Base-by-base conservation (phyloP, 1,140 invertebrate genomes). In the Leucophenga varia region DNA sequence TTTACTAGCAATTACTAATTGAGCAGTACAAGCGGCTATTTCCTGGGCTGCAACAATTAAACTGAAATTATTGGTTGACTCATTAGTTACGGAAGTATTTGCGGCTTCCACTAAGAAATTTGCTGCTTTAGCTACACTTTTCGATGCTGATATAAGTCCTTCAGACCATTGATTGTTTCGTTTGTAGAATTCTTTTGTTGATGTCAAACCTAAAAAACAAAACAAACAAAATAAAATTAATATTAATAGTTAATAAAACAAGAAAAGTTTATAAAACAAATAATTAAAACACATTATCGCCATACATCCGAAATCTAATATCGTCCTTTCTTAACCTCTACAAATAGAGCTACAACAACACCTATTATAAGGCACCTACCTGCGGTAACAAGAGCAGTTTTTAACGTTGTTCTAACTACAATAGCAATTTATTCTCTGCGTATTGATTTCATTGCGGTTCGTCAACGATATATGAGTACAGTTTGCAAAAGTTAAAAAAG, bases 111-210 rank as follows among this genome's bases (percentile, higher is more conserved):
- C 81, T 17, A 98, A 79, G 57, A 95, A 86, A 70, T 93, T 94
- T 17, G 95, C 96, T 39, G 92, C 95, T 72, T 93, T 88, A 1
- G 93, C 97, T 9, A 99, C 95, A 21, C 95, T 89, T 77, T 99
- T 98, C 0, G 96, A 94, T 14, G 97, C 97, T 21, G 97, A 98
- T 55, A 99, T 91, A 12, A 99, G 81, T 8, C 97, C 97, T 78
- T 99, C 95, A 0, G 95, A 97, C 96, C 96, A 99, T 70, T 96
- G 89, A 75, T 97, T 95, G 77, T 99, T 98, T 57, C 93, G 81
- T 74, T 97, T 95, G 77, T 99, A 99, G 79, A 99, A 98, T 68
- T 99, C 96, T 73, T 91, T 89, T 2, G 85, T 86, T 18, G 87
- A 87, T 3, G 86, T 84, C 20, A 87, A 86, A 10, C 90, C 87